Evolutionary conservation across 30 jellyfish, hydroid and myxozoan genomes (phyloP), one percentile per base, ranked within the genome.

Genomic region (Aurelia aurita): DNA sequence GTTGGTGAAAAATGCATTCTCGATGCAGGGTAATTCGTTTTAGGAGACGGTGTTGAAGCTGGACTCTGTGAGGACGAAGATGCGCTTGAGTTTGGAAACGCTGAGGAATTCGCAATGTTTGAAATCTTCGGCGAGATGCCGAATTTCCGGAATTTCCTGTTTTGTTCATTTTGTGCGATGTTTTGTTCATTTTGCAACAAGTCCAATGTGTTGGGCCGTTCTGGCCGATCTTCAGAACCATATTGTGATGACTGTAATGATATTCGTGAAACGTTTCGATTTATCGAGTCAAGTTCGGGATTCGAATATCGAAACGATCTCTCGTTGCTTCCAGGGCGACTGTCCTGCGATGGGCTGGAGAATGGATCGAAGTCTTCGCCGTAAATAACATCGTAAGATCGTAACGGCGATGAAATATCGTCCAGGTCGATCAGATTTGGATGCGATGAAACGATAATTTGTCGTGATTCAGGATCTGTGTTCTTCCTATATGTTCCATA

Each of bases 21-120:
- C 10, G 86, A 54, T 26, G 90, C 74, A 7, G 91, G 91, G 9
- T 65, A 69, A 47, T 14, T 81, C 13, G 91, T 81, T 80, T 90
- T 92, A 22, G 98, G 98, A 15, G 98, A 88, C 27, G 98, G 98
- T 62, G 98, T 93, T 18, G 98, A 93, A 2, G 97, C 97, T 34
- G 97, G 97, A 73, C 98, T 93, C 69, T 93, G 97, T 34, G 98
- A 88, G 44, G 98, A 93, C 14, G 98, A 93, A 61, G 97, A 81
- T 3, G 97, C 84, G 58, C 85, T 80, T 21, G 98, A 93, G 84
- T 87, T 88, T 26, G 97, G 89, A 70, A 87, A 93, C 25, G 98
- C 96, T 2, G 96, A 95, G 53, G 86, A 47, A 71, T 89, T 58
- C 45, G 84, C 68, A 26, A 77, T 53, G 43, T 58, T 77, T 12